Conservation (phyloP, 2,113 vertebrate species). For the Salvator merianae region DNA sequence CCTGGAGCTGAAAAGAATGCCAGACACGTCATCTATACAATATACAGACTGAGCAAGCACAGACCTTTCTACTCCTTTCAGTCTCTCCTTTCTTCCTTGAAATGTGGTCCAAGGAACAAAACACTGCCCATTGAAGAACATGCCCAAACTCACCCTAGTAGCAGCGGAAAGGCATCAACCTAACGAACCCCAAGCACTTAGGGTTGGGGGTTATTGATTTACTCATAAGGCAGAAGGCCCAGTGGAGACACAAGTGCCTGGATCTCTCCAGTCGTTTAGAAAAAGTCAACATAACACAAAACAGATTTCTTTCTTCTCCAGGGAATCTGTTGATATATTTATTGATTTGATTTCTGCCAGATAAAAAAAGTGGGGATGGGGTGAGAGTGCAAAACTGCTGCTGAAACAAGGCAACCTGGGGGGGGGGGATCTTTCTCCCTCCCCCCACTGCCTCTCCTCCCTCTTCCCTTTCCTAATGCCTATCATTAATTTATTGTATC, state of each 20-base stretch:
- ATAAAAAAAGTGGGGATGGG: constrained; percentile 47
- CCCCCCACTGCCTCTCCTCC: background rate
- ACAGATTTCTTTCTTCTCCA: constrained; percentile 31
- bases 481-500: background rate
- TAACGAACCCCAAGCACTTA: background rate
- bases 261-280: constrained; percentile 45
- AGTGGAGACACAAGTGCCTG: constrained; percentile 18
- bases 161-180: too few species aligned
- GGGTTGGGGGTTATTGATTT: background rate
- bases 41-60: background rate
- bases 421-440: constrained; percentile 25
- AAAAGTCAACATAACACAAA: constrained; percentile 35
- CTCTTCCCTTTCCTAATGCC: constrained; percentile 18
- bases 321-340: constrained; percentile 24
- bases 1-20: constrained; percentile 35
- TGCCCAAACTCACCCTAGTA: too few species aligned
- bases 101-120: constrained; percentile 34
- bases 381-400: background rate
- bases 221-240: background rate
- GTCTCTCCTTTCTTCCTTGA: background rate
- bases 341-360: constrained; percentile 43
- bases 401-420: constrained; percentile 75
- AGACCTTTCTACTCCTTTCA: background rate
- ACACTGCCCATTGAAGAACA: too few species aligned
- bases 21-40: background rate